Evolutionary conservation across 92 coral and sea anemone genomes (phyloP), one percentile per base, ranked within the genome.

Genomic region (Nematostella vectensis): DNA sequence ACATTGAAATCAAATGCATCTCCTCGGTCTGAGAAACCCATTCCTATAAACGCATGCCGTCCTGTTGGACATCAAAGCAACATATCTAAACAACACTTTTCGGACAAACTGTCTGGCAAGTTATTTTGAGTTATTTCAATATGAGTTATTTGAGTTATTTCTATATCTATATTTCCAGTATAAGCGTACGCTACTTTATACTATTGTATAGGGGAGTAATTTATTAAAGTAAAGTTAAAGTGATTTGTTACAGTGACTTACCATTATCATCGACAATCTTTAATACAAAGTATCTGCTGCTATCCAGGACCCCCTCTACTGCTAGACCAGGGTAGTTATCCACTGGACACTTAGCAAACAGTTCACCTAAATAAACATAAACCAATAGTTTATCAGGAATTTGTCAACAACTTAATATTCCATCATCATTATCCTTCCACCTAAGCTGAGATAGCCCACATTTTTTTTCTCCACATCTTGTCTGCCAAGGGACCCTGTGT

Each of bases 1-100:
- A 93, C 99, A 58, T 93, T 93, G 66, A 93, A 93, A 60, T 93
- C 99, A 78, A 93, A 93, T 44, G 96, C 79, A 61, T 93, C 99
- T 6, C 99, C 99, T 66, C 99, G 71, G 71, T 93, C 99, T 60
- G 76, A 84, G 48, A 93, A 93, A 31, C 99, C 99, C 94, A 93
- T 71, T 25, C 99, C 99, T 59, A 93, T 93, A 59, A 93, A 93
- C 8, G 99, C 99, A 75, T 93, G 99, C 2, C 91, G 96, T 25
- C 96, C 99, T 93, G 71, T 29, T 27, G 47, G 20, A 43, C 54
- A 4, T 8, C 21, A 29, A 27, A 73, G 1, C 31, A 3, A 68
- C 27, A 12, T 4, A 50, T 50, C 21, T 25, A 23, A 28, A 17
- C 8, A 56, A 59, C 39, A 8, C 29, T 43, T 9, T 42, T 42